Evolutionary conservation across 2,113 vertebrate genomes (phyloP).

Genomic region (Boulengeromyrus knoepffleri): DNA sequence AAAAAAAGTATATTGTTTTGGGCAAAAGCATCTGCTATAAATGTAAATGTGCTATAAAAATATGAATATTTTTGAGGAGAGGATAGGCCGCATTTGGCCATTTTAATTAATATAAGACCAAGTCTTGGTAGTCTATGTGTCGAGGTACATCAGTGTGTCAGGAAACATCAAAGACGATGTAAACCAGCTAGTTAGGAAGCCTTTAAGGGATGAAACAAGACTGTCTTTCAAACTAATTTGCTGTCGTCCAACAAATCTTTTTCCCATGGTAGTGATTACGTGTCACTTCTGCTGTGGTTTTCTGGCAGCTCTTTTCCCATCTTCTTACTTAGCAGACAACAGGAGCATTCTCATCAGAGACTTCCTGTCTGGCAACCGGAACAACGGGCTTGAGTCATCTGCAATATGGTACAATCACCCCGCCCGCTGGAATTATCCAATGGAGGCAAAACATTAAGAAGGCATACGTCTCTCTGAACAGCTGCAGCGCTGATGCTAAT

Average conservation of each 20-base stretch:
- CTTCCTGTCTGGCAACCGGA: neutral
- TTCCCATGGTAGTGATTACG: neutral
- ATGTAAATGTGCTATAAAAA: neutral
- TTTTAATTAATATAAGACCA: neutral
- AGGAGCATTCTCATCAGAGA: neutral
- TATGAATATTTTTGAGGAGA: neutral
- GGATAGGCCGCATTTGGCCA: neutral
- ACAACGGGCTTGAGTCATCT: neutral
- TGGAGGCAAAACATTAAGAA: neutral
- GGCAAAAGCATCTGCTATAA: neutral
- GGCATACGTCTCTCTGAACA: neutral
- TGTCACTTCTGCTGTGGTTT: neutral
- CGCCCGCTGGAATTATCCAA: neutral
- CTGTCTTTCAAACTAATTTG: neutral
- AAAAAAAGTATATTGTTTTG: neutral
- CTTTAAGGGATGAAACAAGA: neutral
- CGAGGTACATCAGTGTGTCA: neutral
- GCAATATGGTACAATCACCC: neutral
- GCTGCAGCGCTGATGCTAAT: neutral
- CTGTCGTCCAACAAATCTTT: neutral
- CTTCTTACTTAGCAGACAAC: neutral
- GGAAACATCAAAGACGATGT: neutral
- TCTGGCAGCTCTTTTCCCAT: neutral
- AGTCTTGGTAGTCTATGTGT: neutral
- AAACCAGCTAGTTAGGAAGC: neutral